A percentile compares a stretch with the other conserved stretches of the same genome.
Conservation (phyloP, 1,140 invertebrate genomes). For the Cardiocondyla obscurior region DNA sequence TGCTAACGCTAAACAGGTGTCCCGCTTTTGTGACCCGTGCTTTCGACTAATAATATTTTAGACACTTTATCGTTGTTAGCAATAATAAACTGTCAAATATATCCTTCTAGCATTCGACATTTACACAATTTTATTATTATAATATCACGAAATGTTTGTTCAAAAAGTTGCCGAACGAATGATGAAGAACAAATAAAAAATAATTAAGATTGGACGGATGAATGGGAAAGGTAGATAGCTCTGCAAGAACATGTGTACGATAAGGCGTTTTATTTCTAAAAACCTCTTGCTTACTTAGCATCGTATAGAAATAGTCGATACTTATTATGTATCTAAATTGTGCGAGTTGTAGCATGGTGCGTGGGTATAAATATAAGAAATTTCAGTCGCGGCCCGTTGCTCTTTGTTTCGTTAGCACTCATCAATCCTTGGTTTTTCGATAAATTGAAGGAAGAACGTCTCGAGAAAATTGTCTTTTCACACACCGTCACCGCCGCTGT, state of each 20-base stretch:
- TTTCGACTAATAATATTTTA: background rate
- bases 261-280: constrained; percentile 57
- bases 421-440: background rate
- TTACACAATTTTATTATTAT: background rate
- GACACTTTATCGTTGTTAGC: background rate
- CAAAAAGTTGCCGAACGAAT: background rate
- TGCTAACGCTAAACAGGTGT: no score
- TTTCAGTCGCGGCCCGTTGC: background rate
- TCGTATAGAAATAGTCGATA: constrained; percentile 40
- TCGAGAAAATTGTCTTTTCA: background rate
- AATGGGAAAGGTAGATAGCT: background rate
- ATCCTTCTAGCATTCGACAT: background rate
- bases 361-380: constrained; percentile 42
- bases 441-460: background rate
- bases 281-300: constrained; percentile 17
- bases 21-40: background rate
- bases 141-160: background rate
- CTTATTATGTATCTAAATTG: constrained; percentile 31
- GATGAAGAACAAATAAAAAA: no score
- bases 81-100: background rate
- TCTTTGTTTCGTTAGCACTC: background rate
- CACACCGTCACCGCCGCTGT: background rate
- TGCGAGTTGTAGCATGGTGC: background rate
- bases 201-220: background rate
- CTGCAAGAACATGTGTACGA: constrained; percentile 25